Evolutionary conservation across 2,797 vertebrate genomes (phyloP).

Genomic region (Sebastes itinus): DNA sequence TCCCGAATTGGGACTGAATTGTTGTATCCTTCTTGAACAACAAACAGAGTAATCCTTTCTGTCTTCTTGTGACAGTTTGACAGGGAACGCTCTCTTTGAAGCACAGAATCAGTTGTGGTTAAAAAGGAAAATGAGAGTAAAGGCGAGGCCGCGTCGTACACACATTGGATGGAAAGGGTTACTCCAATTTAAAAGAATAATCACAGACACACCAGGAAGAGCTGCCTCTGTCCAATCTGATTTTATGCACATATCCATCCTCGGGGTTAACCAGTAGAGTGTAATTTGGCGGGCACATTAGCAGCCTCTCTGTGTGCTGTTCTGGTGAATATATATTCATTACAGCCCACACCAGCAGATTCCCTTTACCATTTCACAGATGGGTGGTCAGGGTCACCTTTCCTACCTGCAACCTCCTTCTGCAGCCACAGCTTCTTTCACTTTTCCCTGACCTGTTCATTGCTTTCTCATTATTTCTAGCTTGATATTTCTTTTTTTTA

Average conservation of each 20-base stretch:
- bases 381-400: slow-evolving; percentile 78
- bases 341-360: slow-evolving; percentile 64
- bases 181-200: slow-evolving; percentile 57
- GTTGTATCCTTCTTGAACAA: background rate
- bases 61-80: slow-evolving; percentile 1
- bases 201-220: slow-evolving; percentile 35
- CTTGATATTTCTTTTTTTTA: background rate
- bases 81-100: slow-evolving; percentile 1
- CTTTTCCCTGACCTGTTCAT: background rate
- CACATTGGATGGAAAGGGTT: slow-evolving; percentile 16
- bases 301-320: slow-evolving; percentile 48
- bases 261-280: slow-evolving; percentile 44
- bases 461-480: background rate
- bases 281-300: slow-evolving; percentile 61
- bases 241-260: slow-evolving; percentile 60
- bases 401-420: slow-evolving; percentile 56
- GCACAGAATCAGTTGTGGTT: slow-evolving; percentile 5
- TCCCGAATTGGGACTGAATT: background rate
- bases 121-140: slow-evolving; percentile 29
- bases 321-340: slow-evolving; percentile 75
- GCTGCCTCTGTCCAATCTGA: slow-evolving; percentile 40
- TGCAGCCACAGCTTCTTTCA: slow-evolving; percentile 47
- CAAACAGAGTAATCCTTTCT: background rate
- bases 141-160: slow-evolving; percentile 13
- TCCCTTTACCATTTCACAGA: slow-evolving; percentile 75